A percentile compares a stretch with the other conserved stretches of the same genome.
Conservation (phyloP, 2,888 invertebrate species). For the Drosophila subsilvestris region DNA sequence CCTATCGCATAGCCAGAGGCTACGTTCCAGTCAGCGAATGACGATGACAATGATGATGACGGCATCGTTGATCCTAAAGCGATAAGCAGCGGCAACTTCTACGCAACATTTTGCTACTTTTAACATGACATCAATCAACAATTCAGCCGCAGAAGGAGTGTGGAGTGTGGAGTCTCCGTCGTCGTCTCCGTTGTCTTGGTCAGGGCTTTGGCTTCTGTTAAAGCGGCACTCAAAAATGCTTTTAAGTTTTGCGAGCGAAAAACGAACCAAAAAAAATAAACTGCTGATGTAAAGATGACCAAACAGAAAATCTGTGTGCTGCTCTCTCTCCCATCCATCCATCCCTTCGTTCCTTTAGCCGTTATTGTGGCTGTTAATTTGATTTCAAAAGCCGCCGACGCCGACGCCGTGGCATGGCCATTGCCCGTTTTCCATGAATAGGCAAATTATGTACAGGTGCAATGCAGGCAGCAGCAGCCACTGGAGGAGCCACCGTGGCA, state of each 20-base stretch:
- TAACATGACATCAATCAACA: conserved; percentile 70
- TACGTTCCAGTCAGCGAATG: too few species aligned
- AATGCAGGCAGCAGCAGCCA: conserved; percentile 36
- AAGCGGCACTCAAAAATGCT: conserved; percentile 71
- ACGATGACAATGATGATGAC: conserved; percentile 14
- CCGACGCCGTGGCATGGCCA: conserved; percentile 34
- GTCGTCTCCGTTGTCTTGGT: too few species aligned
- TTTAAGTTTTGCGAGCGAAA: conserved; percentile 60
- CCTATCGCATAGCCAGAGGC: too few species aligned
- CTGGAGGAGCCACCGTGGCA: conserved; percentile 18
- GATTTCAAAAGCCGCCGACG: conserved; percentile 69
- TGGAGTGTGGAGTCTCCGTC: conserved; percentile 4
- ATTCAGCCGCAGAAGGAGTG: conserved; percentile 9
- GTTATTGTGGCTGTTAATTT: conserved; percentile 64
- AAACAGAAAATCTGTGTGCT: conserved; percentile 50
- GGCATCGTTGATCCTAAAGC: conserved; percentile 47
- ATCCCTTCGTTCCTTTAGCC: neutral
- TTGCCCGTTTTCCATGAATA: conserved; percentile 56
- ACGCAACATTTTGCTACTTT: conserved; percentile 62
- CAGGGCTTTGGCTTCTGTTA: conserved; percentile 59
- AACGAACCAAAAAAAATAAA: conserved; percentile 27
- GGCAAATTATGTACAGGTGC: conserved; percentile 72
- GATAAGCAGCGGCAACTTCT: conserved; percentile 53
- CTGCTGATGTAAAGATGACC: conserved; percentile 74
- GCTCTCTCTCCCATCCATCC: neutral